Evolutionary conservation across 2,113 vertebrate species (phyloP).

Genomic region (Tenebrosternarchus preto): DNA sequence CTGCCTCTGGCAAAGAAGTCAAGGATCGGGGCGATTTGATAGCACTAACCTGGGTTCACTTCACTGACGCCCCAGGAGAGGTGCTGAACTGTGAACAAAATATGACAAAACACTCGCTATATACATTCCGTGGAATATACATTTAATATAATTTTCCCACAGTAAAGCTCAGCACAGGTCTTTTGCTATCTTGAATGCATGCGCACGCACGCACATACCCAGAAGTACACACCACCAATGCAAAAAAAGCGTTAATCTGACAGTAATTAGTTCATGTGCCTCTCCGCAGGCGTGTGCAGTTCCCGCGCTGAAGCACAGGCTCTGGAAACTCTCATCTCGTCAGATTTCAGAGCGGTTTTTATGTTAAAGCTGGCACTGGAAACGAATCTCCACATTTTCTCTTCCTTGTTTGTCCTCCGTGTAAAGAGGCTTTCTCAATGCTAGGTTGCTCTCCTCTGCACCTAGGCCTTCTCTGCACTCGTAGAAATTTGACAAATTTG

Average conservation of each 20-base stretch:
- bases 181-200: too few species aligned
- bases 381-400: not conserved
- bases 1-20: conserved; percentile 18
- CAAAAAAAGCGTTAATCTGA: not conserved
- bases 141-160: too few species aligned
- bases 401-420: not conserved
- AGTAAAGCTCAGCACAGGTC: too few species aligned
- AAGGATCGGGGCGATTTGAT: conserved; percentile 12
- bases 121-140: too few species aligned
- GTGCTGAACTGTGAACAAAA: too few species aligned
- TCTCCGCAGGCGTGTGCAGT: not conserved
- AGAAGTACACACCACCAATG: too few species aligned
- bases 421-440: not conserved
- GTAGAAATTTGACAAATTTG: not conserved
- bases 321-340: conserved; percentile 24
- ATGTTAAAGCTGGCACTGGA: not conserved
- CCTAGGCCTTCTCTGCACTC: not conserved
- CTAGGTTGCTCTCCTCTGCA: not conserved
- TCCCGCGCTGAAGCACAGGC: conserved; percentile 16
- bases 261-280: conserved; percentile 35
- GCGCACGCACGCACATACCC: too few species aligned
- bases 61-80: not conserved
- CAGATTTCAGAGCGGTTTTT: not conserved
- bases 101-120: too few species aligned
- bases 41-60: conserved; percentile 1